A percentile compares a stretch with the other conserved stretches of the same genome.
Conservation (phyloP, 1,140 invertebrate genomes). For the Portunus trituberculatus region DNA sequence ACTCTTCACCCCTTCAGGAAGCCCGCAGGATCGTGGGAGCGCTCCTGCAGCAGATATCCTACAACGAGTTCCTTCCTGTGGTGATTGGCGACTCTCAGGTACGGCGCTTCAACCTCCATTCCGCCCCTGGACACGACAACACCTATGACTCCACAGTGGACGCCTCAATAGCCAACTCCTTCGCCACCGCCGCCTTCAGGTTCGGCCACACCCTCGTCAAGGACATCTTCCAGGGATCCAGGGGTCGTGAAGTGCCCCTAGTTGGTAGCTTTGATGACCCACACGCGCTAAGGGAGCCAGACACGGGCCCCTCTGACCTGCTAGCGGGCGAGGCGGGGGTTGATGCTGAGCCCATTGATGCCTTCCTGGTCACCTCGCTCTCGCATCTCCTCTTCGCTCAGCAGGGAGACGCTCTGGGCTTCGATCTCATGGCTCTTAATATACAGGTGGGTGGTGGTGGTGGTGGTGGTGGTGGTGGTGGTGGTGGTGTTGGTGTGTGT, state of each 20-base stretch:
- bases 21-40: slow-evolving; percentile 51
- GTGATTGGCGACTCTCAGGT: slow-evolving; percentile 84
- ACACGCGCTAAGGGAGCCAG: not conserved
- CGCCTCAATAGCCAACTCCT: slow-evolving; percentile 90
- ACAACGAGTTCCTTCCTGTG: slow-evolving; percentile 76
- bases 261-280: slow-evolving; percentile 5
- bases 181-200: slow-evolving; percentile 87
- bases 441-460: slow-evolving; percentile 82
- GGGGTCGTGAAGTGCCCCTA: not conserved
- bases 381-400: slow-evolving; percentile 82
- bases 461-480: not conserved
- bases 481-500: not conserved
- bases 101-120: slow-evolving; percentile 36
- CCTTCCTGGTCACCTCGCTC: slow-evolving; percentile 78
- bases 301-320: slow-evolving; percentile 43
- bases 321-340: slow-evolving; percentile 43
- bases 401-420: slow-evolving; percentile 82
- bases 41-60: slow-evolving; percentile 75
- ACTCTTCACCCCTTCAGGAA: slow-evolving; percentile 52
- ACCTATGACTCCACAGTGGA: slow-evolving; percentile 85
- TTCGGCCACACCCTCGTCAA: slow-evolving; percentile 63
- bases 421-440: slow-evolving; percentile 92
- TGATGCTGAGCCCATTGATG: slow-evolving; percentile 26
- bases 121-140: slow-evolving; percentile 56
- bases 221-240: slow-evolving; percentile 9